Percentiles rank a stretch among this genome's conserved stretches.
Evolutionary conservation across 2,888 invertebrate species (phyloP).

Genomic region (Drosophila austrosaltans): DNA sequence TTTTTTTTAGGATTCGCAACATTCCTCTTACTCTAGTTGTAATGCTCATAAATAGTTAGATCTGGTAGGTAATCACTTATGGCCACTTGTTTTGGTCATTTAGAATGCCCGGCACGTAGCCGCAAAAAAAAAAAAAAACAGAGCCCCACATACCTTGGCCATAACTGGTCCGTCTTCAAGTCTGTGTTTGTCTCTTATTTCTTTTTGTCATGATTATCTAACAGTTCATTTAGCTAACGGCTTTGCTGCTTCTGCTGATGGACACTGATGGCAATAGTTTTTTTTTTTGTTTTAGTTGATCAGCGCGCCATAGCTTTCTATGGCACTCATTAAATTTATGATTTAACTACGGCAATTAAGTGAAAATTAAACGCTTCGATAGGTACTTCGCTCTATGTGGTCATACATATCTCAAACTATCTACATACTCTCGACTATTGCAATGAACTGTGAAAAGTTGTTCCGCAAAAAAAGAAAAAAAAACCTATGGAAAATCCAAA

Average conservation of each 20-base stretch:
- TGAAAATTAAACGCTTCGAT: slow-evolving; percentile 74
- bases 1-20: not conserved
- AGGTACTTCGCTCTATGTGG: slow-evolving; percentile 37
- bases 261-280: slow-evolving; percentile 30
- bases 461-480: not conserved
- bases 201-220: slow-evolving; percentile 64
- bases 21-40: not conserved
- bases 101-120: slow-evolving; percentile 66
- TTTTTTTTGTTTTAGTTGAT: slow-evolving; percentile 12
- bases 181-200: slow-evolving; percentile 4
- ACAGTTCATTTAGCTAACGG: slow-evolving; percentile 73
- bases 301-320: slow-evolving; percentile 59
- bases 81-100: slow-evolving; percentile 37
- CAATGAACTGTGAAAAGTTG: slow-evolving; percentile 4
- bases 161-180: slow-evolving; percentile 43
- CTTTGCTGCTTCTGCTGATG: slow-evolving; percentile 46
- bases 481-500: not conserved
- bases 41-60: not conserved
- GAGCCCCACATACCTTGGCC: slow-evolving; percentile 49
- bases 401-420: not conserved
- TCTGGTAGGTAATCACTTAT: not conserved
- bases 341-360: slow-evolving; percentile 72
- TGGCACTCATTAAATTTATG: slow-evolving; percentile 65
- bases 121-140: slow-evolving; percentile 15
- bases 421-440: not conserved